phyloP scores from a whole-genome alignment of 1,140 invertebrate species.

The Trichonephila inaurata region DNA sequence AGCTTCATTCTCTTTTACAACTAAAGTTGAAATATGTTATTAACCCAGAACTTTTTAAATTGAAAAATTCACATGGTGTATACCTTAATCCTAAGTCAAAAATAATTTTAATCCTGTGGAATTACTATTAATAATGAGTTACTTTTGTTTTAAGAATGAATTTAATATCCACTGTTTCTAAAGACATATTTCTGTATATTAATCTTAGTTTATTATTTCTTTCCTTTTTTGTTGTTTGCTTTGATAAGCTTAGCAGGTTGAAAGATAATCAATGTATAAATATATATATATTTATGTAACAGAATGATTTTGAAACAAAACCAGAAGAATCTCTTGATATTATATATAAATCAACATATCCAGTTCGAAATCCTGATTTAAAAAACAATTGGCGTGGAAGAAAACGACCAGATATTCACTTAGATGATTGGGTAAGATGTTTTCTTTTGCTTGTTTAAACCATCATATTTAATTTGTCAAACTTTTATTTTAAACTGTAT shows the following conservation, averaged over 20 bases:
- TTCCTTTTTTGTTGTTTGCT: background rate
- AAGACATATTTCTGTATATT: background rate
- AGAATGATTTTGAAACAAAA: slow-evolving; percentile 18
- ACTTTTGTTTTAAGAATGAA: background rate
- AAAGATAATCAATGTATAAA: too few species aligned
- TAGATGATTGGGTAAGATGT: background rate
- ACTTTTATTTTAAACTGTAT: too few species aligned
- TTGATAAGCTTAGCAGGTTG: too few species aligned
- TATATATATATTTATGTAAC: background rate
- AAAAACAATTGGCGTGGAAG: slow-evolving; percentile 48
- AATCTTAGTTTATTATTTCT: background rate
- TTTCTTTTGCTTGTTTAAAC: too few species aligned
- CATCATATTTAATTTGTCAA: too few species aligned
- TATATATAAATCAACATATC: slow-evolving; percentile 4
- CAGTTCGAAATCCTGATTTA: background rate
- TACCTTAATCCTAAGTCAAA: background rate
- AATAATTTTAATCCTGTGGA: background rate
- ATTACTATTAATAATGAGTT: background rate
- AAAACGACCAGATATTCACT: slow-evolving; percentile 10
- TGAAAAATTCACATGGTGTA: too few species aligned
- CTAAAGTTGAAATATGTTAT: too few species aligned
- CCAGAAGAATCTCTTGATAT: background rate
- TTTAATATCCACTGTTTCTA: background rate
- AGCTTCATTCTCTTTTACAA: too few species aligned
- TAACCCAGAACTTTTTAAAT: too few species aligned